Base-by-base conservation (phyloP, 1,140 invertebrate species). In the Holcopasites calliopsidis region DNA sequence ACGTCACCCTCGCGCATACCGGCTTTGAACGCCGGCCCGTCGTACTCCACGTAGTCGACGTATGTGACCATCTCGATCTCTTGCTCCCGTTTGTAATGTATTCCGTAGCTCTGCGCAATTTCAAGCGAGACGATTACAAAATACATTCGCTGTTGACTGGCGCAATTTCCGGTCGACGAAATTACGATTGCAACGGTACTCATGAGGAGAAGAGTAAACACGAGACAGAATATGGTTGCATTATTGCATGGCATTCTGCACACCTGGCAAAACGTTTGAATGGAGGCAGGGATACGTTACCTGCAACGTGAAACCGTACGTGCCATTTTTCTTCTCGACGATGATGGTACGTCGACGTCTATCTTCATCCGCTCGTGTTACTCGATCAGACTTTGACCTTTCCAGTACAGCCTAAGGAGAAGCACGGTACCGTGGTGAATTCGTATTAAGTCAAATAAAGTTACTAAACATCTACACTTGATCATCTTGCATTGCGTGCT, bases 1-100 rank as follows among this genome's bases (percentile, higher is more conserved):
- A 99, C 97, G 90, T 98, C 98, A 49, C 97, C 97, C 91, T 97
- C 96, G 1, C 97, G 93, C 96, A 99, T 98, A 0, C 98, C 97
- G 0, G 97, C 96, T 75, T 95, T 93, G 77, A 96, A 97, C 0
- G 97, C 97, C 7, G 97, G 95, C 0, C 97, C 97, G 70, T 97
- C 96, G 70, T 96, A 95, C 82, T 98, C 97, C n/a, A 99, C 97
- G 86, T 97, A 98, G 88, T 99, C 97, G 31, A 99, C 97, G 86
- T 98, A 99, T 0, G 97, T 98, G 28, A 98, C 97, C 92, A 98
- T 97, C 89, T 98, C 97, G 66, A 97, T 95, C 87, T 97, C 95
- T 83, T 95, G 94, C 76, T 97, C 97, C 88, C 96, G 95, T 87
- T 98, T 98, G 90, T 98, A 98, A 88, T 98, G 97, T 60, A 99